Percentiles rank a stretch among this genome's conserved stretches.
phyloP scores from a whole-genome alignment of 2,113 vertebrate genomes.

The Heptranchias perlo region DNA sequence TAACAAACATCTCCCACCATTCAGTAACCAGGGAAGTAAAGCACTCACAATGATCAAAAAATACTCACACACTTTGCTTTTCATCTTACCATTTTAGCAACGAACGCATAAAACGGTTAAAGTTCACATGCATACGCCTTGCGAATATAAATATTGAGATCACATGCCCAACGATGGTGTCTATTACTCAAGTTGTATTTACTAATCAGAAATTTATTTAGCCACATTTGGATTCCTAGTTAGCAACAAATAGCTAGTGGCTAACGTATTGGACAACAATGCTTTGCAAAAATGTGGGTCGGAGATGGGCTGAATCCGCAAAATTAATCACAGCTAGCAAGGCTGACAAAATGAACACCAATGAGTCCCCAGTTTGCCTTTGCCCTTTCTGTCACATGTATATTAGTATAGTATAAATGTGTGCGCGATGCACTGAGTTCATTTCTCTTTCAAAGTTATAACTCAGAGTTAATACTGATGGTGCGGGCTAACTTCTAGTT shows the following conservation, averaged over 20 bases:
- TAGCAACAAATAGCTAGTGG: neutral
- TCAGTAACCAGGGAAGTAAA: neutral
- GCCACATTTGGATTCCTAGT: neutral
- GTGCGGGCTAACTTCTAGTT: neutral
- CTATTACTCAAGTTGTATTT: neutral
- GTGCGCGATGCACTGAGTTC: neutral
- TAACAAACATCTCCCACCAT: too few species aligned
- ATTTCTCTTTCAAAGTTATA: neutral
- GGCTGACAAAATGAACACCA: neutral
- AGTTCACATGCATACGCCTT: neutral
- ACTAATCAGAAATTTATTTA: neutral
- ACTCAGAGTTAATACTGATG: neutral
- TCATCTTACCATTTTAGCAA: neutral
- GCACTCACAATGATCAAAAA: too few species aligned
- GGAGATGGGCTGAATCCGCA: neutral
- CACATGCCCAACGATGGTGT: neutral
- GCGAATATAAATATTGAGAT: neutral
- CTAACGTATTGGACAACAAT: neutral
- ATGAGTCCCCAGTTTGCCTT: neutral
- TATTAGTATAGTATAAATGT: neutral
- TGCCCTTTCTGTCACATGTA: neutral
- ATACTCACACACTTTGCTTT: neutral
- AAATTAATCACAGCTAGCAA: neutral
- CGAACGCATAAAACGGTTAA: neutral
- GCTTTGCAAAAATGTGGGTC: neutral